Percentiles rank a stretch among this genome's conserved stretches.
Conservation (phyloP, 2,888 invertebrate species). For the Drosophila anomelani region DNA sequence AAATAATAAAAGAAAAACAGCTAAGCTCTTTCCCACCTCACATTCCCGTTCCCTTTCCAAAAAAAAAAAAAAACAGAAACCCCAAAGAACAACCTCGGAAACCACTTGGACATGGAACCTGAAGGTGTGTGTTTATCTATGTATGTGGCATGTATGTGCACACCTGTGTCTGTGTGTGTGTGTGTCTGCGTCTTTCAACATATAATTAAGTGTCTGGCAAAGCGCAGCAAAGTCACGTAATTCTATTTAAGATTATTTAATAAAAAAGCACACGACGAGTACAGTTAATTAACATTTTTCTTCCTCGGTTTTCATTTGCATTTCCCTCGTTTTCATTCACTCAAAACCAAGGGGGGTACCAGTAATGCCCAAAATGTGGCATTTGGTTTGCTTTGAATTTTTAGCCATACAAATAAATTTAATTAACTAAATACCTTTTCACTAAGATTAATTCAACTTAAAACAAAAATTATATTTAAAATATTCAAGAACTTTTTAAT, state of each 20-base stretch:
- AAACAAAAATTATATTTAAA: not conserved
- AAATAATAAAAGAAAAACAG: constrained; percentile 66
- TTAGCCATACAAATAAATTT: constrained; percentile 1
- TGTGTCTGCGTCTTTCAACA: constrained; percentile 26
- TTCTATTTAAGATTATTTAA: constrained; percentile 75
- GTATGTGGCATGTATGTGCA: constrained; percentile 26
- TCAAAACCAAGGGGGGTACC: constrained; percentile 30
- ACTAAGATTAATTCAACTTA: not conserved
- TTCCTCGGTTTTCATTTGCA: constrained; percentile 34
- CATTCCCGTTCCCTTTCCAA: constrained; percentile 2
- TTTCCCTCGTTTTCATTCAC: constrained; percentile 18
- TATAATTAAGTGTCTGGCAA: constrained; percentile 67
- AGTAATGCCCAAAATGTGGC: constrained; percentile 41
- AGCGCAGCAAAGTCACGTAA: constrained; percentile 69
- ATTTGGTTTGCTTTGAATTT: not conserved
- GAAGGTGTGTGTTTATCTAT: constrained; percentile 45
- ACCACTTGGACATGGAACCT: constrained; percentile 39
- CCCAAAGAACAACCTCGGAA: constrained; percentile 23
- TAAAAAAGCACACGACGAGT: constrained; percentile 56
- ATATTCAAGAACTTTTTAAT: no score
- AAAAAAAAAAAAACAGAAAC: not conserved
- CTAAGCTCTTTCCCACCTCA: constrained; percentile 56
- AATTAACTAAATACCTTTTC: constrained; percentile 2
- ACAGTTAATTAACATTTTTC: constrained; percentile 64
- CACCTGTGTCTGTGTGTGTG: constrained; percentile 8